These are phyloP conservation scores for Lagorchestes hirsutus DNA, from an alignment of 2,797 vertebrate genomes.

Conservation along the genomic window DNA sequence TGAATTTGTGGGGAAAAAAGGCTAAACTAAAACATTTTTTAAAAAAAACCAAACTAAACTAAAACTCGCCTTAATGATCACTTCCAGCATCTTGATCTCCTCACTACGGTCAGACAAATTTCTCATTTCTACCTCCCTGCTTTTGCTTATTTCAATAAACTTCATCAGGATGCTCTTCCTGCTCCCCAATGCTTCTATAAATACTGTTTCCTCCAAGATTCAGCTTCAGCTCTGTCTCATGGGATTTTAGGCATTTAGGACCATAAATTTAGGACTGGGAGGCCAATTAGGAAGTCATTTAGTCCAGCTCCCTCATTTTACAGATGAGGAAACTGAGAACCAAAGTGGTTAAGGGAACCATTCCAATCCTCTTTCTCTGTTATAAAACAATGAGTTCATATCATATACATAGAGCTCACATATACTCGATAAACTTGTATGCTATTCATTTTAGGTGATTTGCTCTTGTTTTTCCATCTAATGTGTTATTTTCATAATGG, in stretches of 20 bases:
- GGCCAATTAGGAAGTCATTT: neutral
- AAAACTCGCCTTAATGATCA: neutral
- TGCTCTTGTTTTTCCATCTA: neutral
- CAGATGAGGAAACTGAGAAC: neutral
- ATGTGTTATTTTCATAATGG: neutral
- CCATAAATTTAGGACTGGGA: neutral
- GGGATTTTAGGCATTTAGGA: neutral
- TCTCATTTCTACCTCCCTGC: neutral
- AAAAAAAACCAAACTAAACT: neutral
- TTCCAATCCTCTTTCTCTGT: neutral
- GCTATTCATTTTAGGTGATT: neutral
- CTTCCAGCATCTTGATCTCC: neutral
- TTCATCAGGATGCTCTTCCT: neutral
- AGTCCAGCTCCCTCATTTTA: neutral
- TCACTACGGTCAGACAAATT: neutral
- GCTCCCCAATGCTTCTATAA: neutral
- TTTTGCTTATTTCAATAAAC: neutral
- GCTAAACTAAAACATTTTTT: neutral
- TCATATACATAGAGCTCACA: neutral
- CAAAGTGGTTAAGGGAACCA: neutral
- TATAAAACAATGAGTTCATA: neutral
- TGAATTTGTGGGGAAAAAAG: neutral
- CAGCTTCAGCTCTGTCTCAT: neutral
- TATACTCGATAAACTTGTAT: neutral
- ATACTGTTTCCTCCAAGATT: neutral